Base-by-base conservation (phyloP, 2,888 invertebrate genomes). In the Tetranychus truncatus region DNA sequence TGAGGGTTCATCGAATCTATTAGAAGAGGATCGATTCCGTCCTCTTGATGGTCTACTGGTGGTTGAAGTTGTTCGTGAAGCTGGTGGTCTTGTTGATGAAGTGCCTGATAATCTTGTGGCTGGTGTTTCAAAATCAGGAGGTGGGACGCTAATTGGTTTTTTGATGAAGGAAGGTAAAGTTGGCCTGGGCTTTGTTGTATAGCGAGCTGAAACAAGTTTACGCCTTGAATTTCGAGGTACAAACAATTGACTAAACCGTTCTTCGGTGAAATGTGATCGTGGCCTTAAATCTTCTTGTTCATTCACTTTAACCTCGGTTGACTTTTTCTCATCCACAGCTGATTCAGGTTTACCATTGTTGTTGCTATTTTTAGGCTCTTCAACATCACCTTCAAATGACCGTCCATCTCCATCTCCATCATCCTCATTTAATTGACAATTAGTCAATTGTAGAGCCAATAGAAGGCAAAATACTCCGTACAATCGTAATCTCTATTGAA, bases 131-230 rank as follows among this genome's bases (percentile, higher is more conserved):
- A 21, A 20, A 21, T 21, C 67, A 9, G 67, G 67, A 21, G 67
- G 67, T 24, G 20, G 20, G 20, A 67, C 67, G n/a, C 67, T 67
- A 18, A 67, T 24, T 67, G 67, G 67, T 21, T 67, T 67, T n/a
- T 67, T 67, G 21, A 67, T 67, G 24, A 67, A 67, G 1, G 67
- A 67, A 21, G 67, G 67, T 67, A 67, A 24, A 20, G 20, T 67
- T 21, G 67, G 20, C 24, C n/a, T 67, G 20, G 67, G 67, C n/a
- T 67, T 67, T 67, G 20, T 20, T 18, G 20, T 20, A n/a, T 67
- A 67, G 3, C 24, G 20, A 21, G 67, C 20, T 11, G 67, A 21
- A n/a, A 24, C 20, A 8, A 67, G n/a, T n/a, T 24, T 67, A 18
- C 20, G 67, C n/a, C 24, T 11, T 11, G 20, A 24, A n/a, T 67